Percentiles rank a stretch among this genome's conserved stretches.
Conservation (phyloP, 2,888 invertebrate species). For the Furcula furcula region DNA sequence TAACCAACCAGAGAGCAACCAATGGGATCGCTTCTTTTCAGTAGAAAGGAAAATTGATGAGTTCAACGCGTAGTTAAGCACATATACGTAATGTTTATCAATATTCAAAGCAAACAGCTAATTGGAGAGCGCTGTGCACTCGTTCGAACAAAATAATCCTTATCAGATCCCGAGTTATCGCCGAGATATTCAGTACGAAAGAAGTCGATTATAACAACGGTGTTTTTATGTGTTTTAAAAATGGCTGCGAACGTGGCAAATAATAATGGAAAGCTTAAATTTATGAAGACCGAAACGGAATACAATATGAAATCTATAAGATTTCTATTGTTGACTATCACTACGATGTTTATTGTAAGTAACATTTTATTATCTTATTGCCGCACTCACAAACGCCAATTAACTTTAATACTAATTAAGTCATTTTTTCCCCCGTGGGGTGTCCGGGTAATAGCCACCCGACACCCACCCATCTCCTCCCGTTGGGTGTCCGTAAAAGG, state of each 20-base stretch:
- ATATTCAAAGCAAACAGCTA: neutral
- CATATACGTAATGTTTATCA: neutral
- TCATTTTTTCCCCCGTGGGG: too few relatives aligned
- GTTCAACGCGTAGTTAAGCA: too few relatives aligned
- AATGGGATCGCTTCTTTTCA: too few relatives aligned
- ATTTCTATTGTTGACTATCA: constrained; percentile 69
- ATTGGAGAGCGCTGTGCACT: constrained; percentile 18
- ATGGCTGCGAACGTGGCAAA: constrained; percentile 24
- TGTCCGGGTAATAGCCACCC: too few relatives aligned
- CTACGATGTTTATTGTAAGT: constrained; percentile 74
- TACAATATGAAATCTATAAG: constrained; percentile 74
- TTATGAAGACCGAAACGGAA: constrained; percentile 64
- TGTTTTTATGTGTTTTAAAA: constrained; percentile 15
- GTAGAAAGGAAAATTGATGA: too few relatives aligned
- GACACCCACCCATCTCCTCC: too few relatives aligned
- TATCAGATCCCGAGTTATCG: constrained; percentile 44
- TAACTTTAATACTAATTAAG: too few relatives aligned
- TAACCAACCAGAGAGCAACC: too few relatives aligned
- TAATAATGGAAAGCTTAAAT: constrained; percentile 51
- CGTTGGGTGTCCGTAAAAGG: too few relatives aligned
- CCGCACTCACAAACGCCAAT: too few relatives aligned
- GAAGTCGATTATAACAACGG: constrained; percentile 10
- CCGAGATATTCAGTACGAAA: constrained; percentile 27
- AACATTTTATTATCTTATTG: constrained; percentile 7
- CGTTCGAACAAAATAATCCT: constrained; percentile 28